Base-by-base conservation (phyloP, 2,888 invertebrate species). In the Chironomus tentans region DNA sequence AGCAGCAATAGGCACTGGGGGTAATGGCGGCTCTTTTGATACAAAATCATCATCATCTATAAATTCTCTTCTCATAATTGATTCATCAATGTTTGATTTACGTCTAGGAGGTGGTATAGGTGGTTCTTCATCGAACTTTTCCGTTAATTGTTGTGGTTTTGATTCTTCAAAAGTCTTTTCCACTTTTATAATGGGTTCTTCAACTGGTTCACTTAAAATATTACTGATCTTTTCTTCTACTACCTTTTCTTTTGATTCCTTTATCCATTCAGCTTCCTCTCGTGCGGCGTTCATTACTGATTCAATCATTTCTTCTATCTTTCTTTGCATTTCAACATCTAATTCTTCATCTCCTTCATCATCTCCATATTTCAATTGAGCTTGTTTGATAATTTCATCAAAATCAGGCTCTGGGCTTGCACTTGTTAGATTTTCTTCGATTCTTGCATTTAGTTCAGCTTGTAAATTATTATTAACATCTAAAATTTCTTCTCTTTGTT, bases 41-140 rank as follows among this genome's bases (percentile, higher is more conserved):
- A 38, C 10, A 38, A 15, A 56, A 7, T 56, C 56, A 18, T 56
- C 56, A 18, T 56, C 56, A 15, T 0, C 6, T 5, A 7, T 15
- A 4, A 56, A 15, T 56, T 56, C 56, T 18, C 56, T 15, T 15
- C 18, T 56, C 7, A 56, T 18, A 4, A 56, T 56, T 56, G 56
- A 56, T 15, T 76, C 77, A 15, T 48, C 13, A 10, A 61, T 48
- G 24, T 47, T 48, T 13, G 78, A 78, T 76, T 77, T 78, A 76
- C 76, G 70, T 74, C 78, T 77, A 38, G 77, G 78, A 47, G 78
- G 77, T 48, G 77, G 77, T 48, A 68, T 47, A 13, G 78, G 78
- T 18, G 71, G 15, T 61, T 72, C 70, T 10, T 56, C 65, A 24
- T 72, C 75, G 46, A 76, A 38, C 4, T 10, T 56, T 12, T 56